Evolutionary conservation across 2,797 vertebrate genomes (phyloP), one percentile per base, ranked within the genome.

Genomic region (Limosa lapponica): DNA sequence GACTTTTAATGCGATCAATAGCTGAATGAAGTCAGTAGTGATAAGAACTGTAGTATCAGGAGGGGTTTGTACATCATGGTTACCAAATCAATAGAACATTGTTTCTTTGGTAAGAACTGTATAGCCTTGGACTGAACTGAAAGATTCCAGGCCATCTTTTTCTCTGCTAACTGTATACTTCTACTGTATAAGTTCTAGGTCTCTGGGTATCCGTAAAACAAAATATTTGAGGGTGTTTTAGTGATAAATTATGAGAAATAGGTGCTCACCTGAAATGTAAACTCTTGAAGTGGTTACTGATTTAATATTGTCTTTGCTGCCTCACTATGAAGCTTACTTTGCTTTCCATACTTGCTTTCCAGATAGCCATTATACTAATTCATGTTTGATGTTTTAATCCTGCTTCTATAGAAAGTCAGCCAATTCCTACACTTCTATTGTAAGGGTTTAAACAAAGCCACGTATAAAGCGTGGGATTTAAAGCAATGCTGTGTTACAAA

Each of bases 331-430:
- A 87, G 22, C 30, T 67, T 78, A 32, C 71, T 87, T 87, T 77
- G 16, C 51, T 51, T 51, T 51, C 15, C 14, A 12, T 62, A 43
- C n/a, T 65, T 82, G 46, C 81, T 87, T 92, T 85, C 73, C 90
- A 61, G 36, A 20, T 67, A 59, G 71, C 39, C 19, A 8, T 89
- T 87, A 58, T 30, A 73, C 58, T 87, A 80, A 87, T 89, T 95
- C 71, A 73, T 64, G 75, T 92, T 95, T 89, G 78, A 82, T 92
- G 48, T 89, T 93, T 95, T 89, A 97, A 94, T 95, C 59, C 82
- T 82, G 39, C 55, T 44, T 66, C 64, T 85, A 2, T 77, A 44
- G 80, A 93, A 95, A 92, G 92, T 87, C 90, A 89, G 73, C 82
- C 89, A 87, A 67, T 96, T 93, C 72, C 44, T 85, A 52, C 64